Evolutionary conservation across 2,797 vertebrate species (phyloP).

Genomic region (Enteromius treurensis): DNA sequence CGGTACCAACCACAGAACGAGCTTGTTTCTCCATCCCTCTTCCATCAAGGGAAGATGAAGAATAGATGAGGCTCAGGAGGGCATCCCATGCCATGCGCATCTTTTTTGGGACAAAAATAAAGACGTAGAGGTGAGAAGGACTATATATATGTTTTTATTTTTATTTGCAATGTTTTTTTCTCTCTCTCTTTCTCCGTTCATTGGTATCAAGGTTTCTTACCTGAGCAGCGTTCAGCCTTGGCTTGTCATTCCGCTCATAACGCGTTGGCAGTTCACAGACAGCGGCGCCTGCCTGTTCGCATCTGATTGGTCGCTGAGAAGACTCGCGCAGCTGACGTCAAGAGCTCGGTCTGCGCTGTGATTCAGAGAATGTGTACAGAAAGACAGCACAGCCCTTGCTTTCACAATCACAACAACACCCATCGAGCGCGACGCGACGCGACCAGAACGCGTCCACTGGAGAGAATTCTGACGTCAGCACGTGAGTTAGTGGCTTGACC

Average conservation of each 20-base stretch:
- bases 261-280: slow-evolving; percentile 55
- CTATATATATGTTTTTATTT: background rate
- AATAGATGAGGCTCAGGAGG: slow-evolving; percentile 32
- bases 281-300: slow-evolving; percentile 51
- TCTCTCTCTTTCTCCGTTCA: background rate
- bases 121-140: slow-evolving; percentile 14
- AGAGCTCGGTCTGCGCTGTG: slow-evolving; percentile 26
- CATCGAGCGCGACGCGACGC: background rate
- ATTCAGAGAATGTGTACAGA: slow-evolving; percentile 37
- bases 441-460: background rate
- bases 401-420: slow-evolving; percentile 18
- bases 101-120: slow-evolving; percentile 4
- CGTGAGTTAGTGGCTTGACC: background rate
- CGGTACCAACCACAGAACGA: slow-evolving; percentile 39
- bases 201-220: slow-evolving; percentile 8
- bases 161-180: background rate
- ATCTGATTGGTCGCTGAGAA: slow-evolving; percentile 50
- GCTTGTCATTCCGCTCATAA: slow-evolving; percentile 52
- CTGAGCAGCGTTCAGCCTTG: slow-evolving; percentile 39
- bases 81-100: slow-evolving; percentile 21
- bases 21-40: slow-evolving; percentile 50
- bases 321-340: slow-evolving; percentile 56
- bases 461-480: background rate
- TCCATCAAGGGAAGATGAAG: slow-evolving; percentile 46
- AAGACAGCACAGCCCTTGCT: background rate